Evolutionary conservation across 2,888 invertebrate genomes (phyloP).

Genomic region (Tachystola acroxantha): DNA sequence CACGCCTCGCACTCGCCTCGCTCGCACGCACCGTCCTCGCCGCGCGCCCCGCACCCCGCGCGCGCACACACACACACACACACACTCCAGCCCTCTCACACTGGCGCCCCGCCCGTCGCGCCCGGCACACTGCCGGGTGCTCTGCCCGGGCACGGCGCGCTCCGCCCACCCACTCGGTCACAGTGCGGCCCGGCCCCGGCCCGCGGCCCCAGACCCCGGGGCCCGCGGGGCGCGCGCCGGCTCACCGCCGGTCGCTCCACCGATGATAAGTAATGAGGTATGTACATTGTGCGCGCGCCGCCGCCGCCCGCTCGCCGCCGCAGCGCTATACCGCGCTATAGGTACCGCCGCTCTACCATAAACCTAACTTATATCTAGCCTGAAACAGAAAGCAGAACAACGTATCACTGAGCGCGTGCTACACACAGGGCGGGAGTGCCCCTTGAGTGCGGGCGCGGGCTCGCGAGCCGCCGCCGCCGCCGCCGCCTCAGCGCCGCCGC

Average conservation of each 20-base stretch:
- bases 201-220: not conserved
- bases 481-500: constrained; percentile 11
- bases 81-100: not conserved
- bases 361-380: constrained; percentile 75
- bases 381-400: constrained; percentile 76
- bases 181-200: too few relatives aligned
- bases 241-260: not conserved
- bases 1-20: constrained; percentile 15
- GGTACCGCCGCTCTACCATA: constrained; percentile 36
- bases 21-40: constrained; percentile 14
- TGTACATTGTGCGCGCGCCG: constrained; percentile 11
- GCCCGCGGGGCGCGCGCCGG: not conserved
- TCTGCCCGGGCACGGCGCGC: too few relatives aligned
- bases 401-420: constrained; percentile 55
- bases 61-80: constrained; percentile 3
- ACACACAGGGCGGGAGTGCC: constrained; percentile 11
- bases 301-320: constrained; percentile 14
- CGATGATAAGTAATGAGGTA: constrained; percentile 8
- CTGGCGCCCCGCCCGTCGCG: not conserved
- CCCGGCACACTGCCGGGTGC: too few relatives aligned
- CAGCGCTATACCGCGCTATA: constrained; percentile 11
- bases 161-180: too few relatives aligned
- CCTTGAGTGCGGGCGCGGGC: constrained; percentile 11
- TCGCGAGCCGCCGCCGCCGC: constrained; percentile 6
- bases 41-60: constrained; percentile 10